A percentile compares a stretch with the other conserved stretches of the same genome.
Conservation (phyloP, 2,888 invertebrate species). For the Zygaena filipendulae region DNA sequence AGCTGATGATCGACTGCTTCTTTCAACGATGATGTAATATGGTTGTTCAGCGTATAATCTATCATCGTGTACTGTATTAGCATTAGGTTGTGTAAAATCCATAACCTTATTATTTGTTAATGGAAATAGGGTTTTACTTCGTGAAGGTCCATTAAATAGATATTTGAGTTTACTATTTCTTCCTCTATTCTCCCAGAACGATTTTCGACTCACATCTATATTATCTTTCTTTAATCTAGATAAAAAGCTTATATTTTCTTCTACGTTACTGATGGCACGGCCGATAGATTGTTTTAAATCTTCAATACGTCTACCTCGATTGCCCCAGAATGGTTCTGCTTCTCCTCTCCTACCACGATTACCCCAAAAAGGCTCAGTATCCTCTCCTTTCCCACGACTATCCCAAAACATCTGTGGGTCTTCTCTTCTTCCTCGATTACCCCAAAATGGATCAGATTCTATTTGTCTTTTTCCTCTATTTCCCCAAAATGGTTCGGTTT, state of each 20-base stretch:
- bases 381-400: slow-evolving; percentile 39
- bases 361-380: slow-evolving; percentile 15
- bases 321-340: slow-evolving; percentile 56
- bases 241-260: slow-evolving; percentile 32
- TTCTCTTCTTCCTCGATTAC: slow-evolving; percentile 37
- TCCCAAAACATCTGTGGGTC: slow-evolving; percentile 58
- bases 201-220: slow-evolving; percentile 11
- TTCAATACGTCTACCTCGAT: slow-evolving; percentile 38
- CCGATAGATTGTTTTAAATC: slow-evolving; percentile 32
- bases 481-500: slow-evolving; percentile 33
- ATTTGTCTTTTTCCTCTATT: slow-evolving; percentile 24
- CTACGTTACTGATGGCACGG: slow-evolving; percentile 30
- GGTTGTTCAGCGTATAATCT: slow-evolving; percentile 66
- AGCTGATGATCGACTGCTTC: slow-evolving; percentile 46
- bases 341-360: slow-evolving; percentile 24
- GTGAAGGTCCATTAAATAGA: slow-evolving; percentile 26
- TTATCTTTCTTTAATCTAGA: slow-evolving; percentile 24
- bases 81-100: background rate
- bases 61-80: slow-evolving; percentile 39
- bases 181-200: slow-evolving; percentile 35
- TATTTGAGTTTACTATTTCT: slow-evolving; percentile 32
- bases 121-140: slow-evolving; percentile 12
- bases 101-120: background rate
- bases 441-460: slow-evolving; percentile 47
- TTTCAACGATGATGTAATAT: slow-evolving; percentile 57